These are phyloP conservation scores for Rhynchopsitta pachyrhyncha DNA, from an alignment of 2,113 vertebrate genomes.

Conservation along the genomic window DNA sequence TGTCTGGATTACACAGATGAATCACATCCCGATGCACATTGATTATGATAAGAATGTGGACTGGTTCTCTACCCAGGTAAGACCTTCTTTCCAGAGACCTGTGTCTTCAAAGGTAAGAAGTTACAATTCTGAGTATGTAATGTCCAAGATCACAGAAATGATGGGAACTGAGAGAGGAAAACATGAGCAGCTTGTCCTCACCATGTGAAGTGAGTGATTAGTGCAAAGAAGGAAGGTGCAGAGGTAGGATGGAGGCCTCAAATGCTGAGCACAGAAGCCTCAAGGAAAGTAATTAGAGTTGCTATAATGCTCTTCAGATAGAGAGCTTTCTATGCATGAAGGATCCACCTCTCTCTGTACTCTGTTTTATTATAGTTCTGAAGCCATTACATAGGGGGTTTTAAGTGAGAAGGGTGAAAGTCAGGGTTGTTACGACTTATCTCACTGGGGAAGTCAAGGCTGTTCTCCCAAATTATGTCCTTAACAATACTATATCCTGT, in stretches of 20 bases:
- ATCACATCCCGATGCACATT: conserved; percentile 76
- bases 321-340: neutral
- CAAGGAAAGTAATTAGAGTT: neutral
- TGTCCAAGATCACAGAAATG: neutral
- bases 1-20: conserved; percentile 81
- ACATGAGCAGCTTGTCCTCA: neutral
- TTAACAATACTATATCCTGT: accelerated
- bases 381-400: neutral
- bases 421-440: neutral
- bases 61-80: conserved; percentile 84
- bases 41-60: conserved; percentile 79
- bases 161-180: neutral
- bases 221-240: neutral
- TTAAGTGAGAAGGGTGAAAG: neutral
- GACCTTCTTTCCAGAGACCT: neutral
- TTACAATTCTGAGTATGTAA: neutral
- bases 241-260: neutral
- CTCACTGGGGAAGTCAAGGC: neutral
- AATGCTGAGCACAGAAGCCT: neutral
- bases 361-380: neutral
- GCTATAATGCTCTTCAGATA: neutral
- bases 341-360: neutral
- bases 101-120: neutral
- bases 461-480: neutral
- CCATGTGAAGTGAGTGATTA: neutral